Evolutionary conservation across 2,113 vertebrate genomes (phyloP), one percentile per base, ranked within the genome.

Genomic region (Cynopterus brachyotis): DNA sequence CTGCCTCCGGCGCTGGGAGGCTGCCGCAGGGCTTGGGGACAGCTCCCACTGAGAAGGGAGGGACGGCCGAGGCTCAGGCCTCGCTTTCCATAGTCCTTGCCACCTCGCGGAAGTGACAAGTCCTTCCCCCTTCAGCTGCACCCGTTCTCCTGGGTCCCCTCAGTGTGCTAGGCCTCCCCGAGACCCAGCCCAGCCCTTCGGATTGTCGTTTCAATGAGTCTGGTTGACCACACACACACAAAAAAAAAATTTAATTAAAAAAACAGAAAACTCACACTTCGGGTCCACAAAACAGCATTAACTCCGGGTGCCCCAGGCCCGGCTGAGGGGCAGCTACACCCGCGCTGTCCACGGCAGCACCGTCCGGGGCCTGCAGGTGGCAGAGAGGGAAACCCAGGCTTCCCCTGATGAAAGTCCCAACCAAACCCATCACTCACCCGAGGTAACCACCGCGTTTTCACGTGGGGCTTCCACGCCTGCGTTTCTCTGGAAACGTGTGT

Each of bases 401-500:
- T 72, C 55, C 47, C 37, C 20, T 16, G 6, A 7, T 4, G 26
- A 9, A 60, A 59, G 45, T 37, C 17, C 73, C 32, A 20, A 42
- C 9, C 42, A 19, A 69, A 24, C 47, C 67, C 1, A 5, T 0
- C 1, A 4, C 35, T 69, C 42, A 24, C 17, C 10, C 62, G 57
- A 42, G 20, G 35, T 2, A 45, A 60, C 15, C 9, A 66, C 20
- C 2, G 19, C 16, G 3, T 19, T 69, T 91, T 73, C 8, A 1
- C 0, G 0, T 1, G 8, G 35, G 45, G 76, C 64, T 59, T 28
- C 20, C 53, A 88, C 59, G 24, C 28, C 47, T 85, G 13, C 1
- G 30, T 70, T n/a, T 64, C 76, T 91, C 60, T 81, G 86, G 53
- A 69, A 95, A 81, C 73, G 1, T n/a, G 32, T 59, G 9, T 66